Evolutionary conservation across 2,113 vertebrate species (phyloP), one percentile per base, ranked within the genome.

Genomic region (Chionis minor): DNA sequence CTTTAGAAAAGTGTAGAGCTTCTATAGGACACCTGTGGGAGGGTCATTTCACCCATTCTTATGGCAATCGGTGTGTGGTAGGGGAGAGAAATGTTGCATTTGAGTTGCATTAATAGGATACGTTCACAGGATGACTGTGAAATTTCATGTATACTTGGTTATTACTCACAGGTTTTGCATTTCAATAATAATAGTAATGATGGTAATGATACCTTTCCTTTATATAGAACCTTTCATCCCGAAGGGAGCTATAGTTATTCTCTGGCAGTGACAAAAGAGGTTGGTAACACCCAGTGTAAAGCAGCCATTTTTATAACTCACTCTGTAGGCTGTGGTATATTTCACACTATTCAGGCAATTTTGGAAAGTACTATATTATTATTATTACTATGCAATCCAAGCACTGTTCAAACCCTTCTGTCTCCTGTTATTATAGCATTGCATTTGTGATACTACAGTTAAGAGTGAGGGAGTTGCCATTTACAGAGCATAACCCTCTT

Each of bases 121-220:
- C 5, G 1, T 93, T 97, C 73, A 59, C 47, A 55, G 75, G 88
- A 84, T 91, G 90, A 33, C 93, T 96, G 94, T 94, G 95, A 96
- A 94, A 96, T 97, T 96, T 96, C 94, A 96, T 95, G 38, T 97
- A 96, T 96, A 95, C 92, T 54, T 42, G 91, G 96, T 98, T 96
- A 95, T 96, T 98, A 96, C 94, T 94, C 94, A 86, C 81, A 90
- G 80, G 92, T 97, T 97, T 97, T 98, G 86, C 94, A 96, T 97
- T 98, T 96, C 96, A 96, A 96, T 98, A 98, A 97, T 98, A 97
- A 97, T 96, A 96, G 96, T 97, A 97, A 98, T 97, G 95, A 97
- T 97, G 97, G 91, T 97, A 98, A 97, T 98, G 95, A 97, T 93
- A 95, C 90, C 96, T 95, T 92, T 92, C 83, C 90, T 96, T 97